phyloP scores from a whole-genome alignment of 1,140 invertebrate species.

The Homalodisca vitripennis region DNA sequence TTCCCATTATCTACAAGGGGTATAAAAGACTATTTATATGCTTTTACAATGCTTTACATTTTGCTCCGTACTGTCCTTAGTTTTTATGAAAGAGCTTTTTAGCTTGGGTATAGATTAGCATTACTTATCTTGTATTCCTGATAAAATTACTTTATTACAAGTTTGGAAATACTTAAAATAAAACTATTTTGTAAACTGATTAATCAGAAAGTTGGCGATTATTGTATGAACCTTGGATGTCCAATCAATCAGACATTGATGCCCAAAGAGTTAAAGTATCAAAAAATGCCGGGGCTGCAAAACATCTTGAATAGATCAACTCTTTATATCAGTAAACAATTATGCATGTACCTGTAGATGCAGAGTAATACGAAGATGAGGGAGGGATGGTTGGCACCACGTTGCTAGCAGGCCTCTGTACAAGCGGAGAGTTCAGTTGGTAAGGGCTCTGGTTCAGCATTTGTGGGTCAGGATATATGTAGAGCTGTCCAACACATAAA shows the following conservation, averaged over 20 bases:
- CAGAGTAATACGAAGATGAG: constrained; percentile 56
- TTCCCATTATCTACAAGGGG: too few species aligned
- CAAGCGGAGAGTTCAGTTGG: constrained; percentile 59
- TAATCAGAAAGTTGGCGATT: not conserved
- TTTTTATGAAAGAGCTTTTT: too few species aligned
- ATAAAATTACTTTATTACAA: too few species aligned
- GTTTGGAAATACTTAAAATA: too few species aligned
- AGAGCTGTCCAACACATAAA: constrained; percentile 44
- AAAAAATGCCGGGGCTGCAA: too few species aligned
- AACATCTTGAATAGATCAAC: not conserved
- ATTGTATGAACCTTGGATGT: constrained; percentile 28
- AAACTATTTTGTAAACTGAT: too few species aligned
- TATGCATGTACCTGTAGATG: constrained; percentile 50
- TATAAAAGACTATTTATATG: too few species aligned
- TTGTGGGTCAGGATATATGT: constrained; percentile 55
- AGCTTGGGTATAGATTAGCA: too few species aligned
- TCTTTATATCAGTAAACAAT: not conserved
- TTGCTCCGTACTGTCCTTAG: too few species aligned
- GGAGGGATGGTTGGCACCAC: constrained; percentile 55
- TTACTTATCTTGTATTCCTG: too few species aligned
- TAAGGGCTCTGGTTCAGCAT: constrained; percentile 54
- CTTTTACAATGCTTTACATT: too few species aligned
- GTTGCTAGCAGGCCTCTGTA: constrained; percentile 56
- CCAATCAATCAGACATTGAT: not conserved
- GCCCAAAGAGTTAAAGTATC: not conserved